phyloP scores from a whole-genome alignment of 2,888 invertebrate genomes.

The Megastigmus dorsalis region DNA sequence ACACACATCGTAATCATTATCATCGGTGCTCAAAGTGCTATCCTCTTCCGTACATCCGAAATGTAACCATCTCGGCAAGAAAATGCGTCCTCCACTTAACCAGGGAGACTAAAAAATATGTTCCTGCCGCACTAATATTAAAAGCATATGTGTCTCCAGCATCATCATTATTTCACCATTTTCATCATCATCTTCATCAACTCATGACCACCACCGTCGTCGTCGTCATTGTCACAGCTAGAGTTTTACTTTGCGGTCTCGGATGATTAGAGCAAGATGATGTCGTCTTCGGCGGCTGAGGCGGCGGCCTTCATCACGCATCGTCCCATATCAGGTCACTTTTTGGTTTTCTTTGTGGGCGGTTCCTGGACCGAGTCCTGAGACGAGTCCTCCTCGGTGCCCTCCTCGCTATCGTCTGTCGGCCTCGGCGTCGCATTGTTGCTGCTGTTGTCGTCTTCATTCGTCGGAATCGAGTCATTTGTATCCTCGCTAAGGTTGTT shows the following conservation, averaged over 20 bases:
- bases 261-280: conserved; percentile 20
- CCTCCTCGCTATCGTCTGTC: conserved; percentile 69
- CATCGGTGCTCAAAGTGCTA: too few relatives aligned
- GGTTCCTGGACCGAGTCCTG: conserved; percentile 74
- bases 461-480: conserved; percentile 76
- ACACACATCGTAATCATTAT: neutral
- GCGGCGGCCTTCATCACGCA: conserved; percentile 3
- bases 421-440: conserved; percentile 68
- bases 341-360: conserved; percentile 76
- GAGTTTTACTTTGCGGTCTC: conserved; percentile 3
- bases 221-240: conserved; percentile 3
- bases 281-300: neutral
- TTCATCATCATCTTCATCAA: too few relatives aligned
- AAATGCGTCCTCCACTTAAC: neutral
- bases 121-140: too few relatives aligned
- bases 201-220: too few relatives aligned
- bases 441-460: conserved; percentile 74
- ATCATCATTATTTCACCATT: too few relatives aligned
- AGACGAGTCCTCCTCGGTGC: conserved; percentile 65
- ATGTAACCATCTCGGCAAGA: conserved; percentile 3
- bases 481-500: conserved; percentile 78
- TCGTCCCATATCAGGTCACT: conserved; percentile 73
- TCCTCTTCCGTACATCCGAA: too few relatives aligned
- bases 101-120: neutral
- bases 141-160: too few relatives aligned